Conservation (phyloP, 2,888 invertebrate genomes). For the Monochamus alternatus region DNA sequence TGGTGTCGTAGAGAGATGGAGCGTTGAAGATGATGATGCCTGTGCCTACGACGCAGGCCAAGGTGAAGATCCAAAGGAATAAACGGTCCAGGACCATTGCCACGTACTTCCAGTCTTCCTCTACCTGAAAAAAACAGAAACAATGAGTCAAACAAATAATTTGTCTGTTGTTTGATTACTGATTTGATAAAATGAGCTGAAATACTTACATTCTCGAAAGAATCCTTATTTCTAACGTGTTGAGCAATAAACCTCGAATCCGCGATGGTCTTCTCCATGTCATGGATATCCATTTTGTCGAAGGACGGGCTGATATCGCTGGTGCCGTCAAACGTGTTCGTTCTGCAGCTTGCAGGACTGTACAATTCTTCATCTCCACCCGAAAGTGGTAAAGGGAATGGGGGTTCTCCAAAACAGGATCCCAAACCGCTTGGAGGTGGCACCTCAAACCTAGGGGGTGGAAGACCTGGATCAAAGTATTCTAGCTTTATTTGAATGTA, state of each 20-base stretch:
- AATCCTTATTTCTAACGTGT: conserved; percentile 95
- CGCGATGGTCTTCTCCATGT: conserved; percentile 93
- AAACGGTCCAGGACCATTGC: conserved; percentile 96
- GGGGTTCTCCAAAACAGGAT: conserved; percentile 78
- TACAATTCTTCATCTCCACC: conserved; percentile 90
- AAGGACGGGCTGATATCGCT: conserved; percentile 84
- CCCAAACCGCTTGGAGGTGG: conserved; percentile 78
- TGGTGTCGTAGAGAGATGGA: conserved; percentile 92
- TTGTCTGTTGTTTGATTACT: too few relatives aligned
- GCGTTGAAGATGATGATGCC: conserved; percentile 91
- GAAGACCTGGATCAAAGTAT: conserved; percentile 65
- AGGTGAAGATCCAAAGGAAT: conserved; percentile 95
- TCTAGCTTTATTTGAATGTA: conserved; percentile 35
- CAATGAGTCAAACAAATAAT: too few relatives aligned
- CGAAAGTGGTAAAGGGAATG: conserved; percentile 80
- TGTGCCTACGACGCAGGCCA: conserved; percentile 93
- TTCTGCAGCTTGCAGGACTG: conserved; percentile 76
- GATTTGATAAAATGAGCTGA: not conserved
- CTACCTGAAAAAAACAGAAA: conserved; percentile 77
- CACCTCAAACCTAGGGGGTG: conserved; percentile 74
- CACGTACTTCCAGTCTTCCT: conserved; percentile 99
- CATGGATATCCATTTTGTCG: conserved; percentile 86
- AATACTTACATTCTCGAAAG: conserved; percentile 91
- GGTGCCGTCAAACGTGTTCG: conserved; percentile 73
- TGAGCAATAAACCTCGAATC: conserved; percentile 96